Evolutionary conservation across 2,888 invertebrate species (phyloP).

Genomic region (Andricus curvator): DNA sequence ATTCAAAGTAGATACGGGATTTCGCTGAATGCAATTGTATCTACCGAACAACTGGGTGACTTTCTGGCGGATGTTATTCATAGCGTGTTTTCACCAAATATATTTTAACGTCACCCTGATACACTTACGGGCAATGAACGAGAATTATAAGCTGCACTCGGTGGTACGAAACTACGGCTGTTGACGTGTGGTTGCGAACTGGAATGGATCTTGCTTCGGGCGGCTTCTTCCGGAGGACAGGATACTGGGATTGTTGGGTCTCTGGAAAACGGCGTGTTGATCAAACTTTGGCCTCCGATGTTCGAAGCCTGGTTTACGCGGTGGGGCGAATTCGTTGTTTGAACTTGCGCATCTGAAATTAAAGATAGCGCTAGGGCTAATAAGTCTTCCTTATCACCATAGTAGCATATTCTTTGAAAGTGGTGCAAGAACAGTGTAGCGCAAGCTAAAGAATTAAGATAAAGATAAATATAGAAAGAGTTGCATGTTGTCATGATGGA

Average conservation of each 20-base stretch:
- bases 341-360: slow-evolving; percentile 75
- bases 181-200: slow-evolving; percentile 60
- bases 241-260: slow-evolving; percentile 74
- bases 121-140: slow-evolving; percentile 68
- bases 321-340: slow-evolving; percentile 77
- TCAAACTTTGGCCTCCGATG: slow-evolving; percentile 73
- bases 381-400: slow-evolving; percentile 34
- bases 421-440: slow-evolving; percentile 43
- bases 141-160: slow-evolving; percentile 66
- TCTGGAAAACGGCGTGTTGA: slow-evolving; percentile 77
- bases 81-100: too few relatives aligned
- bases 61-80: too few relatives aligned
- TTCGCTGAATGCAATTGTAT: too few relatives aligned
- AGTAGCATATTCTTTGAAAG: slow-evolving; percentile 32
- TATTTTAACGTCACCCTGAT: neutral
- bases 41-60: too few relatives aligned
- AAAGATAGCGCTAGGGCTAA: slow-evolving; percentile 56
- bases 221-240: slow-evolving; percentile 67
- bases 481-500: neutral
- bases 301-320: slow-evolving; percentile 66
- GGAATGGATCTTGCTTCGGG: slow-evolving; percentile 59
- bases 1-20: too few relatives aligned
- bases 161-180: slow-evolving; percentile 63
- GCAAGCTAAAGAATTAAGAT: slow-evolving; percentile 42
- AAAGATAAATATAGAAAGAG: neutral